A percentile compares a stretch with the other conserved stretches of the same genome.
These are phyloP conservation scores for Polyodon spathula DNA, from an alignment of 2,113 vertebrate genomes.

Conservation along the genomic window DNA sequence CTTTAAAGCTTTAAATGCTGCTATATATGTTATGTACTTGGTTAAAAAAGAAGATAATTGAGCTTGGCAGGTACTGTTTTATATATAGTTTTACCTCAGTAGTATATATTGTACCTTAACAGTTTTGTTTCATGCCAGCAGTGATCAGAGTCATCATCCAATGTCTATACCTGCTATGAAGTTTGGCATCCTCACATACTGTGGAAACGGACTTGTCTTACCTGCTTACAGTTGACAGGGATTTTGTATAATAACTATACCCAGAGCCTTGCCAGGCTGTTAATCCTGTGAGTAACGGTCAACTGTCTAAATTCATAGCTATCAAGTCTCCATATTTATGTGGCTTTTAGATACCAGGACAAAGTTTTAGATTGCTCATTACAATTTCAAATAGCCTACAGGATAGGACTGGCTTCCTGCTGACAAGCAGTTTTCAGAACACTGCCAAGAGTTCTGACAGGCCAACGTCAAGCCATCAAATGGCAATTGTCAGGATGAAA, in stretches of 20 bases:
- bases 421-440: neutral
- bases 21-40: too few species aligned
- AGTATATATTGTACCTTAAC: too few species aligned
- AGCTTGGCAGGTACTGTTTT: too few species aligned
- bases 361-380: neutral
- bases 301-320: slow-evolving; percentile 14
- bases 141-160: neutral
- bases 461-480: neutral
- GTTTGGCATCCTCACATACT: slow-evolving; percentile 6
- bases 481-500: neutral
- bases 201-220: neutral
- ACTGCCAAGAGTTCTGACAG: neutral
- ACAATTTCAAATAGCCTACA: slow-evolving; percentile 2
- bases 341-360: neutral
- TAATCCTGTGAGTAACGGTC: slow-evolving; percentile 13
- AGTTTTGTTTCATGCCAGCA: slow-evolving; percentile 1
- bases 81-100: too few species aligned
- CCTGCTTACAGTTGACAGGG: slow-evolving; percentile 8
- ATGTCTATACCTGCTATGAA: neutral
- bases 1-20: too few species aligned
- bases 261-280: slow-evolving; percentile 1
- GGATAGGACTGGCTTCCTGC: neutral
- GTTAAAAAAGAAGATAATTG: too few species aligned
- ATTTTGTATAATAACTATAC: neutral
- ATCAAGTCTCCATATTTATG: slow-evolving; percentile 6